Evolutionary conservation across 2,888 invertebrate species (phyloP), one percentile per base, ranked within the genome.

Genomic region (Brachypalpus laphriformis): DNA sequence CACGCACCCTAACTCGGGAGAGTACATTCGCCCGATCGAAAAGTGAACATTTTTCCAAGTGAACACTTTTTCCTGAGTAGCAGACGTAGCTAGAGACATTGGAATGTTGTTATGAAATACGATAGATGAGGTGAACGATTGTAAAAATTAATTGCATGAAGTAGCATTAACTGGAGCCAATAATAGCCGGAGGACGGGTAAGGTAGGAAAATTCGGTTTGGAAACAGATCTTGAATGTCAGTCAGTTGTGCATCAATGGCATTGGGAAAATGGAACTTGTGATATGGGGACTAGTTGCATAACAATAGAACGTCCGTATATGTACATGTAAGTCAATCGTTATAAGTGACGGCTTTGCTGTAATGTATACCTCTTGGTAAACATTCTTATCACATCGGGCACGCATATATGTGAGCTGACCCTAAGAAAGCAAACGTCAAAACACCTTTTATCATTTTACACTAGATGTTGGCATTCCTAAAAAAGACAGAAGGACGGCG

Each of bases 101-200:
- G 75, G 54, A 75, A 66, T 70, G 65, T 61, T 76, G 72, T 82
- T 82, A 66, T 71, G 82, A 82, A 76, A 82, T 61, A 16, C 22
- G 59, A 72, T 49, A 37, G 59, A 22, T 18, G 63, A 25, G 8
- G 42, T 51, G n/a, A 51, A 14, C 16, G 16, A 51, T 47, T 54
- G 66, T 45, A 56, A 56, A 63, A 42, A 74, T 74, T 45, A 54
- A 45, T 63, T 61, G 31, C 16, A 74, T 16, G 25, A 40, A 42
- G 22, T 16, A 37, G 6, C 8, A 7, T 42, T 18, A 11, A 25
- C 3, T 25, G 20, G 47, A 11, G 20, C 8, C 3, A 22, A 1
- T 20, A 20, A 45, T 18, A 45, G 18, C 45, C 5, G 8, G 8
- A 2, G 18, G 9, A 7, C 42, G 16, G 16, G 16, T 8, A 42